phyloP scores from a whole-genome alignment of 2,113 vertebrate species.

The Menidia beryllina region DNA sequence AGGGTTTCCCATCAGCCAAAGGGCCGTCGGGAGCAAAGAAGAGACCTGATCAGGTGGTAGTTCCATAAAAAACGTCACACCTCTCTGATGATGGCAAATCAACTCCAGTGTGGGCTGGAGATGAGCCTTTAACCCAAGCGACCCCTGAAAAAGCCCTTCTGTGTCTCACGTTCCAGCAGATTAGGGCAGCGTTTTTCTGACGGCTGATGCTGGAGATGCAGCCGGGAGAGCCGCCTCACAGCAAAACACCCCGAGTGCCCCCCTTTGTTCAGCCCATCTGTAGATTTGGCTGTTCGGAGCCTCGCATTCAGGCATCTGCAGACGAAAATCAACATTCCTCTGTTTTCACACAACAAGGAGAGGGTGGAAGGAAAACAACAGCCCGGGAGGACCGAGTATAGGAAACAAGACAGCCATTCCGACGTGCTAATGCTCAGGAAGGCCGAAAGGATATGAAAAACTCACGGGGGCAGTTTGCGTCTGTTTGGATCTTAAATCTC shows the following conservation, averaged over 20 bases:
- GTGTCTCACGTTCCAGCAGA: constrained; percentile 27
- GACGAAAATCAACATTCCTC: constrained; percentile 17
- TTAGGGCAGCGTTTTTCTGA: constrained; percentile 57
- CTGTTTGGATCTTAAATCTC: too few relatives aligned
- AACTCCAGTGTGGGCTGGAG: not conserved
- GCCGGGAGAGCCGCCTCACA: constrained; percentile 30
- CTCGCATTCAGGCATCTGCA: constrained; percentile 30
- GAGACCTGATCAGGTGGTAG: not conserved
- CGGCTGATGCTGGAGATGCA: constrained; percentile 16
- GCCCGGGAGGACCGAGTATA: constrained; percentile 1
- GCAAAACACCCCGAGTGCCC: constrained; percentile 38
- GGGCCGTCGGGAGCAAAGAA: not conserved
- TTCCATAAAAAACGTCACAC: not conserved
- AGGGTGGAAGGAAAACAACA: constrained; percentile 16
- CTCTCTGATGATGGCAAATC: not conserved
- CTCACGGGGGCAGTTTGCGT: too few relatives aligned
- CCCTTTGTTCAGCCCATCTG: constrained; percentile 29
- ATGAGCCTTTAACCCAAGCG: too few relatives aligned
- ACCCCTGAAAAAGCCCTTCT: constrained; percentile 28
- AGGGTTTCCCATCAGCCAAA: not conserved
- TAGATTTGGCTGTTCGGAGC: constrained; percentile 38
- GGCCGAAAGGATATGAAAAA: too few relatives aligned
- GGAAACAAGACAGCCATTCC: constrained; percentile 1
- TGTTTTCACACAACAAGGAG: constrained; percentile 23
- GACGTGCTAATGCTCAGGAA: too few relatives aligned